Evolutionary conservation across 2,113 vertebrate species (phyloP).

Genomic region (Isurus oxyrinchus): DNA sequence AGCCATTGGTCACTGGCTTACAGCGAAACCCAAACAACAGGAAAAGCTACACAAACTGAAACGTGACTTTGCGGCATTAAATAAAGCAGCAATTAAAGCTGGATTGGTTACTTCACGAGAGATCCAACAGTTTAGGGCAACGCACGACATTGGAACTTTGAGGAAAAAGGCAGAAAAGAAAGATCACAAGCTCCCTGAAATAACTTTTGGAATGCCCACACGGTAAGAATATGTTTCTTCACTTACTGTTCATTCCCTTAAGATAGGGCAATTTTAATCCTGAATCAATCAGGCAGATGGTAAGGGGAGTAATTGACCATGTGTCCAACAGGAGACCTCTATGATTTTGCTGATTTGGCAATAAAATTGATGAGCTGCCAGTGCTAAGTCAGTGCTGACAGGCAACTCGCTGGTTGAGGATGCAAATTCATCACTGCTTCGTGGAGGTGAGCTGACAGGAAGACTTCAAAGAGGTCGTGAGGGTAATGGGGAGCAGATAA

Average conservation of each 20-base stretch:
- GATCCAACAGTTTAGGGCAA: constrained; percentile 61
- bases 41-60: constrained; percentile 39
- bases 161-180: neutral
- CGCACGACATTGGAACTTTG: constrained; percentile 46
- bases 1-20: constrained; percentile 72
- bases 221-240: constrained; percentile 56
- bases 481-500: neutral
- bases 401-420: neutral
- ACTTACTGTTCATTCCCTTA: neutral
- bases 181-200: constrained; percentile 43
- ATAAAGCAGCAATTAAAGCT: constrained; percentile 59
- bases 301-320: neutral
- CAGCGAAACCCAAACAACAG: constrained; percentile 42
- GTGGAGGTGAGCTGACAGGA: neutral
- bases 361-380: neutral
- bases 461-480: neutral
- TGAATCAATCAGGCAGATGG: neutral
- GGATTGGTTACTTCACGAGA: constrained; percentile 65
- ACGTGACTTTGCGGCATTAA: constrained; percentile 66
- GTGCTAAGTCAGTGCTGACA: neutral
- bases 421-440: neutral
- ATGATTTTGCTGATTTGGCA: neutral
- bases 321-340: neutral
- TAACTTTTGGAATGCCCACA: constrained; percentile 56
- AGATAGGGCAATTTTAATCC: neutral